A percentile compares a stretch with the other conserved stretches of the same genome.
Conservation (phyloP, 2,113 vertebrate species). For the Romanogobio albipinnatus region DNA sequence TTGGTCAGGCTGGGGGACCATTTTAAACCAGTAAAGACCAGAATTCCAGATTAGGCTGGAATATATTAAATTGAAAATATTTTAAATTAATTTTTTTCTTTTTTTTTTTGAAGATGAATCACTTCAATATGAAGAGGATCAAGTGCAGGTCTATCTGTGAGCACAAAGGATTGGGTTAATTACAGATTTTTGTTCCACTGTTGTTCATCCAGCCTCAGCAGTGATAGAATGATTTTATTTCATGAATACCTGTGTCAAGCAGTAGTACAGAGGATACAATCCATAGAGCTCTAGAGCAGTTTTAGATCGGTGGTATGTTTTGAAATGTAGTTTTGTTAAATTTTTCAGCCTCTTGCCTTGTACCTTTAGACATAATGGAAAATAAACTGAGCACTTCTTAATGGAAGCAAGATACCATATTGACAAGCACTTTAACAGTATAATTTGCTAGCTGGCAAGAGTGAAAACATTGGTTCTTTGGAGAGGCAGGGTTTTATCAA, state of each 20-base stretch:
- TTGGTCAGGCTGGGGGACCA: neutral
- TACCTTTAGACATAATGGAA: neutral
- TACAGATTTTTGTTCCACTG: neutral
- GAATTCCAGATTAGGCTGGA: neutral
- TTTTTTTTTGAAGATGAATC: neutral
- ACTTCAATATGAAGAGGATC: neutral
- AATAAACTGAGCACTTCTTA: neutral
- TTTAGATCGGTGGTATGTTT: too few relatives aligned
- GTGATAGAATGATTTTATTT: neutral
- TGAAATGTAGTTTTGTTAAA: neutral
- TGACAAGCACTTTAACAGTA: conserved; percentile 28
- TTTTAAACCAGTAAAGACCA: neutral
- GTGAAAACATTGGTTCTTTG: conserved; percentile 12
- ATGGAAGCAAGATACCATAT: neutral
- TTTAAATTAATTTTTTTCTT: too few relatives aligned
- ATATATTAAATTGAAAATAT: neutral
- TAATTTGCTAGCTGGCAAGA: conserved; percentile 43
- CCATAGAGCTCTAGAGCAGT: neutral
- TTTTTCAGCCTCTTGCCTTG: neutral
- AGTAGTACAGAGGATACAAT: neutral
- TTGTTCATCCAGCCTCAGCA: conserved; percentile 9
- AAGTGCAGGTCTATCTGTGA: neutral
- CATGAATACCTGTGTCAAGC: too few relatives aligned
- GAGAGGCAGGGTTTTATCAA: conserved; percentile 32
- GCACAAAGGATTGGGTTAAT: neutral